Evolutionary conservation across 2,113 vertebrate genomes (phyloP), one percentile per base, ranked within the genome.

Genomic region (Amphilophus citrinellus): DNA sequence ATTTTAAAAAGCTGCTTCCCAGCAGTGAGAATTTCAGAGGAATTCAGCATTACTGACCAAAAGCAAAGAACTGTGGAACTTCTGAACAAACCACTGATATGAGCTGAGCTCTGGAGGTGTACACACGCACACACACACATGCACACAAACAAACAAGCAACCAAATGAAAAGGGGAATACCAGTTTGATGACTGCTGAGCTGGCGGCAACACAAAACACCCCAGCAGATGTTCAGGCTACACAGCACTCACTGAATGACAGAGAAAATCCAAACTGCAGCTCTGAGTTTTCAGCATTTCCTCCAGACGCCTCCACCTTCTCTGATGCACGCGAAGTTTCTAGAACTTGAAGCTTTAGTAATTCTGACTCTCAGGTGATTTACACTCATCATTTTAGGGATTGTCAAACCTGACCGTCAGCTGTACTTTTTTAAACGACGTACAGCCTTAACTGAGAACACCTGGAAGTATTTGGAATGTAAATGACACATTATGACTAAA

Each of bases 171-270:
- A 27, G 22, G 65, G 65, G 65, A 68, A 68, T 68, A 50, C 22
- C 47, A 50, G 9, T 68, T 68, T 68, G 66, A 50, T 71, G 44
- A 73, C 24, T 73, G 66, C 66, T 73, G 66, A 53, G 66, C 66
- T 71, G 15, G 6, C 18, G 47, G 47, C 44, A 50, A 24, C 17
- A 53, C 24, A 53, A 32, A 53, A 53, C 44, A 53, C 66, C 66
- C 66, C 66, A 73, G 44, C 66, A 73, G 66, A 73, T 73, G 66
- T 53, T 53, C 27, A 7, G 18, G 50, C 50, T 56, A 9, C 18
- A 14, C 5, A 53, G 24, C 17, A 3, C 47, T 73, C 66, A 32
- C 6, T 6, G 44, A 53, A 2, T 3, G 47, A 73, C 66, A 14
- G 66, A 53, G 44, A 53, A 32, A 32, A 73, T 73, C 44, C 27